phyloP scores from a whole-genome alignment of 2,888 invertebrate genomes.

The Sesia apiformis region DNA sequence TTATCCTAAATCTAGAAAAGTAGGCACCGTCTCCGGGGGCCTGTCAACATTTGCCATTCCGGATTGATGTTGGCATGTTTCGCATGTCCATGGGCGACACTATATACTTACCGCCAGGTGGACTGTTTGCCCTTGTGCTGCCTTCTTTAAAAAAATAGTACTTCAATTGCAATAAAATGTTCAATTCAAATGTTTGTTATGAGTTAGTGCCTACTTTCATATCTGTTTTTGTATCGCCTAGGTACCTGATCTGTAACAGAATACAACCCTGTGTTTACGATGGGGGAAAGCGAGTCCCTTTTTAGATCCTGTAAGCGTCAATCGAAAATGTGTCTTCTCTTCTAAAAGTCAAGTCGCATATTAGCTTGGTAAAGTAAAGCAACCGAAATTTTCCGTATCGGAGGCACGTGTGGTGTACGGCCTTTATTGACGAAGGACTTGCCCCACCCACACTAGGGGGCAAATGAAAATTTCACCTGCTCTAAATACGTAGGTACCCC shows the following conservation, averaged over 20 bases:
- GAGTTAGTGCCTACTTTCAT: too few relatives aligned
- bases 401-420: constrained; percentile 63
- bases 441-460: constrained; percentile 41
- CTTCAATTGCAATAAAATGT: too few relatives aligned
- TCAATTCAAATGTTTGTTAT: too few relatives aligned
- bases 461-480: constrained; percentile 59
- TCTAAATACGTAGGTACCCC: constrained; percentile 48
- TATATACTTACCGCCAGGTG: too few relatives aligned
- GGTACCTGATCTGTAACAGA: constrained; percentile 35
- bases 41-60: too few relatives aligned
- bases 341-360: constrained; percentile 7
- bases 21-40: too few relatives aligned
- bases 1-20: too few relatives aligned
- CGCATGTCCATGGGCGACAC: too few relatives aligned
- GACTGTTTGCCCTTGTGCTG: too few relatives aligned
- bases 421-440: constrained; percentile 60
- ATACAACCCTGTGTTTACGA: constrained; percentile 60
- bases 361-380: constrained; percentile 11
- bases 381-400: constrained; percentile 55
- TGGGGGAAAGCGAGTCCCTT: constrained; percentile 58
- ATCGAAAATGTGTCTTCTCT: constrained; percentile 22
- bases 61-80: too few relatives aligned
- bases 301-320: constrained; percentile 25
- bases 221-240: too few relatives aligned
- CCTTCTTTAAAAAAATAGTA: too few relatives aligned